A percentile compares a stretch with the other conserved stretches of the same genome.
These are phyloP conservation scores for Plumapathes pennacea DNA, from an alignment of 92 coral and sea anemone genomes.

Conservation along the genomic window DNA sequence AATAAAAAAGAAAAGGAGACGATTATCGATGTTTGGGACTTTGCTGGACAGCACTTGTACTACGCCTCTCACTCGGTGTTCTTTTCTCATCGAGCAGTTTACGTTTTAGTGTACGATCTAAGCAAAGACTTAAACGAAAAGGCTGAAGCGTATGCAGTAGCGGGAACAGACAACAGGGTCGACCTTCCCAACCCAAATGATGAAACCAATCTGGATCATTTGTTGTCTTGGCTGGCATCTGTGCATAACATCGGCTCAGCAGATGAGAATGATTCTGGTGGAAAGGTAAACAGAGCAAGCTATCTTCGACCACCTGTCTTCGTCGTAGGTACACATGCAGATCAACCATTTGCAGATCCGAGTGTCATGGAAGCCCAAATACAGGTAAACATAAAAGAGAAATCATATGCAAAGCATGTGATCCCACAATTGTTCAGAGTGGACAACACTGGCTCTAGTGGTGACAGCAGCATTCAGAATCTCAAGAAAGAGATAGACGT, in stretches of 20 bases:
- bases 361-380: conserved; percentile 49
- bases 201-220: conserved; percentile 70
- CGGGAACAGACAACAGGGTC: conserved; percentile 52
- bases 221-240: conserved; percentile 76
- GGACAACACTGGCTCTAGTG: no score
- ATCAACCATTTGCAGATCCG: conserved; percentile 41
- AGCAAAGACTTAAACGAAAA: conserved; percentile 52
- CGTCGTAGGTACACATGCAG: conserved; percentile 70
- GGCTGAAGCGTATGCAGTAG: conserved; percentile 76
- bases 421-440: no score
- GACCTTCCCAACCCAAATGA: conserved; percentile 55
- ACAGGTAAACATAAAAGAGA: conserved; percentile 50
- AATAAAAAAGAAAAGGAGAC: conserved; percentile 40
- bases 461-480: no score
- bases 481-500: no score
- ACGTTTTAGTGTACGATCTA: conserved; percentile 70
- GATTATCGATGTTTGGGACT: conserved; percentile 73
- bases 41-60: conserved; percentile 84
- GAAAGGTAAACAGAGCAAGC: neutral
- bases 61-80: conserved; percentile 86
- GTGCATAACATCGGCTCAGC: conserved; percentile 51
- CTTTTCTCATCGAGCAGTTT: conserved; percentile 70
- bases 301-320: conserved; percentile 77
- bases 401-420: conserved; percentile 64
- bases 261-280: neutral